Evolutionary conservation across 1,140 invertebrate species (phyloP), one percentile per base, ranked within the genome.

Genomic region (Drosophila sucinea): DNA sequence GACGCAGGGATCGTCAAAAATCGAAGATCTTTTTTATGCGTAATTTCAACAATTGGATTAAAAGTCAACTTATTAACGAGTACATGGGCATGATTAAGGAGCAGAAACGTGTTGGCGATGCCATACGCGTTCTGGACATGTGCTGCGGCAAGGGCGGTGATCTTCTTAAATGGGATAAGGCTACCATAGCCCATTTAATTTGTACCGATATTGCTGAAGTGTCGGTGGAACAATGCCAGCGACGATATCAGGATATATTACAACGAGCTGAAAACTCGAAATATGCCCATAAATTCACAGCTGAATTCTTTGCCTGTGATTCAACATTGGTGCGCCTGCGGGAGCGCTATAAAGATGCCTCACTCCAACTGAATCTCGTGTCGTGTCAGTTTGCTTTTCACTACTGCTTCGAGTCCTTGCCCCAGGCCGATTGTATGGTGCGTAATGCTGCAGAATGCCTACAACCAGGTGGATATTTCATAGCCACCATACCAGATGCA

Each of bases 11-110:
- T 72, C 93, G 99, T 58, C 95, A 94, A 70, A 95, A 97, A 83
- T 99, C 98, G 44, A 94, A 96, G 27, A 99, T 99, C 75, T 96
- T 98, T 83, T 96, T 97, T 89, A 94, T 99, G 93, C 94, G 99
- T 75, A 99, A 99, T 93, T 99, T 99, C 90, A 99, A 99, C 92
- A 99, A 99, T 92, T 99, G 98, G 98, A 96, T 99, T 6, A 99
- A 99, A 93, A 93, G 97, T 92, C 97, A 98, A 93, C 93, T 99
- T 0, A 99, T 99, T 80, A 95, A 94, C 87, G 94, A 96, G 90
- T 96, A 95, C 86, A 91, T 95, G 57, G 92, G 93, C 57, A 94
- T 95, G 87, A 92, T 96, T 1, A 94, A 94, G 77, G 92, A 95
- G 70, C 92, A 93, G 38, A 94, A 93, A 64, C 93, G 93, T 75